These are phyloP conservation scores for Trichonephila inaurata DNA, from an alignment of 1,140 invertebrate genomes.

Conservation along the genomic window DNA sequence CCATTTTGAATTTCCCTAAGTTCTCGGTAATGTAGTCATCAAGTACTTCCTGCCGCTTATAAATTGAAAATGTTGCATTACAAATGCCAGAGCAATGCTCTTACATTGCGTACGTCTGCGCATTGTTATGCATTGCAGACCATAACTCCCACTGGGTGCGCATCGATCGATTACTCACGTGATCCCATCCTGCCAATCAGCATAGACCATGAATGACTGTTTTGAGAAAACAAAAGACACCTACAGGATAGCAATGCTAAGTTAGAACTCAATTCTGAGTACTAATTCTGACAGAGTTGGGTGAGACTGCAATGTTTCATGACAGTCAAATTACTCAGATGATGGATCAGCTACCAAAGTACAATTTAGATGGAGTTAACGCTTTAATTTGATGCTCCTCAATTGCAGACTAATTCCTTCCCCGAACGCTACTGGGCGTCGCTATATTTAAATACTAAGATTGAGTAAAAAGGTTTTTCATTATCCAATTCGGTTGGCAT, in stretches of 20 bases:
- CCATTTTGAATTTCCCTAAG: too few relatives aligned
- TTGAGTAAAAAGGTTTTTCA: not conserved
- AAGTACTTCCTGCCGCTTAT: not conserved
- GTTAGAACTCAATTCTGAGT: conserved; percentile 9
- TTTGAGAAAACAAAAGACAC: conserved; percentile 6
- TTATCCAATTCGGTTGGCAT: not conserved
- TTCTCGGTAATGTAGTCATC: not conserved
- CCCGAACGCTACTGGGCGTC: conserved; percentile 40
- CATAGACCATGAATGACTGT: not conserved
- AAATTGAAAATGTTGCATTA: conserved; percentile 15
- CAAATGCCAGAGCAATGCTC: not conserved
- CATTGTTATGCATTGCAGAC: not conserved
- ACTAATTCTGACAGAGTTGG: not conserved
- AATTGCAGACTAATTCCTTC: conserved; percentile 20
- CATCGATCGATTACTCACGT: conserved; percentile 41
- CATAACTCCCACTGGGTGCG: not conserved
- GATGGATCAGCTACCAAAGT: conserved; percentile 41
- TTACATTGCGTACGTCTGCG: not conserved
- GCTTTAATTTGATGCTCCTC: conserved; percentile 29
- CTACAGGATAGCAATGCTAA: not conserved
- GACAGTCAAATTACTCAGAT: conserved; percentile 44
- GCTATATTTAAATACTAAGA: conserved; percentile 31
- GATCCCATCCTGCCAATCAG: not conserved
- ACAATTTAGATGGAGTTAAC: not conserved
- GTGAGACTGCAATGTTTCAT: not conserved